Conservation (phyloP, 2,888 invertebrate genomes). For the Caenorhabditis zanzibari region DNA sequence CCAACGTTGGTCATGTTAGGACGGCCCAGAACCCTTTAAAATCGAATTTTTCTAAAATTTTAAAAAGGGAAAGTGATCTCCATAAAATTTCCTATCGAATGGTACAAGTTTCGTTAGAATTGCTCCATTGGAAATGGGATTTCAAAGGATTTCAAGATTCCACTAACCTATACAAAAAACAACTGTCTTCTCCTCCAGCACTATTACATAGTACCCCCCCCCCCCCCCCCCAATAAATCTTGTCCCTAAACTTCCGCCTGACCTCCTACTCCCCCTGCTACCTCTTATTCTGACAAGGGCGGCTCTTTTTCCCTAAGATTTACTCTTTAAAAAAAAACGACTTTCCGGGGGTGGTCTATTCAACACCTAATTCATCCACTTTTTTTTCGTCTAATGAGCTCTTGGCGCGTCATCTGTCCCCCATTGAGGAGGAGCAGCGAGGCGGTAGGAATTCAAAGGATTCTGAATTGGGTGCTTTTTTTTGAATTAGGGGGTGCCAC, state of each 20-base stretch:
- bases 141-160: neutral
- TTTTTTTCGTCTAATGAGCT: neutral
- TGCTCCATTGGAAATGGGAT: too few relatives aligned
- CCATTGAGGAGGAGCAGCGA: too few relatives aligned
- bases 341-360: neutral
- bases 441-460: too few relatives aligned
- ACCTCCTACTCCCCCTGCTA: neutral
- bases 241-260: slow-evolving; percentile 19
- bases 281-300: too few relatives aligned
- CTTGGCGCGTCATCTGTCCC: slow-evolving; percentile 25
- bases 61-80: too few relatives aligned
- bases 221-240: slow-evolving; percentile 26
- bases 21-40: too few relatives aligned
- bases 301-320: slow-evolving; percentile 2
- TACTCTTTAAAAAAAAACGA: neutral
- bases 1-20: too few relatives aligned
- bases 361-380: slow-evolving; percentile 1
- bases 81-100: too few relatives aligned
- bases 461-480: slow-evolving; percentile 8
- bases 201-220: neutral
- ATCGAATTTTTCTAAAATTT: too few relatives aligned
- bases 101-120: too few relatives aligned
- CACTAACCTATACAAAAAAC: too few relatives aligned
- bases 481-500: too few relatives aligned
- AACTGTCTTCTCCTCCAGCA: neutral